These are phyloP conservation scores for Elysia crispata DNA, from an alignment of 2,888 invertebrate genomes.

Conservation along the genomic window DNA sequence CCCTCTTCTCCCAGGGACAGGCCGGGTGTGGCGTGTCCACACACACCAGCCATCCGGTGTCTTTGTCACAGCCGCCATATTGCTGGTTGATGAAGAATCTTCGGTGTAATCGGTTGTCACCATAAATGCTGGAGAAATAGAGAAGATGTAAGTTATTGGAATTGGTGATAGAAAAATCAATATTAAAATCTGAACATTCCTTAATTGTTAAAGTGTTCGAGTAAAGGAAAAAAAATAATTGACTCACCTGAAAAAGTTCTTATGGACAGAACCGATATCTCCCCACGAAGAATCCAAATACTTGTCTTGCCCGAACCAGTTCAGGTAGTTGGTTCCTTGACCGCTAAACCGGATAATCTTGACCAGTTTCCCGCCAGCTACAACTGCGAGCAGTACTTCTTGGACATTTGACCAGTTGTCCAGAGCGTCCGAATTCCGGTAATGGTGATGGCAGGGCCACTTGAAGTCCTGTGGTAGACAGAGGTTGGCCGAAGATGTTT, in stretches of 20 bases:
- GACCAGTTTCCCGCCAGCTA: not conserved
- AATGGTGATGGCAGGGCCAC: not conserved
- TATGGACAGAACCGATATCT: slow-evolving; percentile 5
- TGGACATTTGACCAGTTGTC: slow-evolving; percentile 15
- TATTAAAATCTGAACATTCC: too few relatives aligned
- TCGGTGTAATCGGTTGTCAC: not conserved
- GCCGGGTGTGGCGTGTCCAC: not conserved
- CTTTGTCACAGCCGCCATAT: slow-evolving; percentile 31
- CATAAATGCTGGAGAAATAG: slow-evolving; percentile 1
- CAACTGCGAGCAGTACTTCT: slow-evolving; percentile 32
- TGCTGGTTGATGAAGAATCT: slow-evolving; percentile 27
- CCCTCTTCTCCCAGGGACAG: slow-evolving; percentile 20
- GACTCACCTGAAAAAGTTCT: slow-evolving; percentile 30
- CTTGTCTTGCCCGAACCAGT: slow-evolving; percentile 36
- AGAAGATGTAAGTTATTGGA: too few relatives aligned
- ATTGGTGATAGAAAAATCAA: too few relatives aligned
- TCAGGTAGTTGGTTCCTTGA: slow-evolving; percentile 25
- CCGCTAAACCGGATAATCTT: slow-evolving; percentile 13
- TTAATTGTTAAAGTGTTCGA: too few relatives aligned
- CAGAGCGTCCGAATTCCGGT: not conserved
- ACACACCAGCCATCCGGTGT: slow-evolving; percentile 33
- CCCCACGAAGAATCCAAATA: slow-evolving; percentile 36
- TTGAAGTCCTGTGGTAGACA: not conserved
- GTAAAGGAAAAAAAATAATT: too few relatives aligned
- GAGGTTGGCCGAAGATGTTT: too few relatives aligned